These are phyloP conservation scores for Cavia aperea DNA, from an alignment of 2,113 vertebrate genomes.

Conservation along the genomic window DNA sequence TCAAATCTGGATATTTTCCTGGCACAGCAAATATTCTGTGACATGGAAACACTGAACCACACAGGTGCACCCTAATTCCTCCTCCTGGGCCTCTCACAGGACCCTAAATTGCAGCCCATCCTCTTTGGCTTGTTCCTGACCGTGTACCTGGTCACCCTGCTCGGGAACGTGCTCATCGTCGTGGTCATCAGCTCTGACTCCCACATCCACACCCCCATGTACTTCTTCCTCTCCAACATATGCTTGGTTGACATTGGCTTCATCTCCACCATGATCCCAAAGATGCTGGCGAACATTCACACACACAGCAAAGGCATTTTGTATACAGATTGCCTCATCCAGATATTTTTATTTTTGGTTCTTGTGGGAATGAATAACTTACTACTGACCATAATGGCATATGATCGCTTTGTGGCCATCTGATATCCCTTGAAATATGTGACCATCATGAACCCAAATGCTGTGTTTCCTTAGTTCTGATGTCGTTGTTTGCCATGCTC, in stretches of 20 bases:
- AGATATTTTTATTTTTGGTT: not conserved
- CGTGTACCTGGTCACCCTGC: not conserved
- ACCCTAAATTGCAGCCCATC: not conserved
- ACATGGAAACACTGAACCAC: not conserved
- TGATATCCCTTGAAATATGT: not conserved
- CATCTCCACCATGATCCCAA: not conserved
- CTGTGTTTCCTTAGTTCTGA: not conserved
- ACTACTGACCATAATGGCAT: not conserved
- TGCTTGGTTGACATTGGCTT: not conserved
- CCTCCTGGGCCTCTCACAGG: not conserved
- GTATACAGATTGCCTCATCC: not conserved
- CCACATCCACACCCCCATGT: not conserved
- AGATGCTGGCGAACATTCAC: not conserved
- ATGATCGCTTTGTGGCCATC: not conserved
- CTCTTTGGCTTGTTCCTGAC: not conserved
- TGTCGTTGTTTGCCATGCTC: not conserved
- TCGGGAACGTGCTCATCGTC: not conserved
- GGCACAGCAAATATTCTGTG: not conserved
- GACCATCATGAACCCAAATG: not conserved
- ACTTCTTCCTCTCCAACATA: not conserved
- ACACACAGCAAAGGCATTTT: not conserved
- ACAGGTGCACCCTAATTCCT: not conserved
- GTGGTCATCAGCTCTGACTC: not conserved
- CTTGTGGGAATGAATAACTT: not conserved
- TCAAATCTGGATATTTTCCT: not conserved